phyloP scores from a whole-genome alignment of 1,140 invertebrate species.

The Drosophila navojoa region DNA sequence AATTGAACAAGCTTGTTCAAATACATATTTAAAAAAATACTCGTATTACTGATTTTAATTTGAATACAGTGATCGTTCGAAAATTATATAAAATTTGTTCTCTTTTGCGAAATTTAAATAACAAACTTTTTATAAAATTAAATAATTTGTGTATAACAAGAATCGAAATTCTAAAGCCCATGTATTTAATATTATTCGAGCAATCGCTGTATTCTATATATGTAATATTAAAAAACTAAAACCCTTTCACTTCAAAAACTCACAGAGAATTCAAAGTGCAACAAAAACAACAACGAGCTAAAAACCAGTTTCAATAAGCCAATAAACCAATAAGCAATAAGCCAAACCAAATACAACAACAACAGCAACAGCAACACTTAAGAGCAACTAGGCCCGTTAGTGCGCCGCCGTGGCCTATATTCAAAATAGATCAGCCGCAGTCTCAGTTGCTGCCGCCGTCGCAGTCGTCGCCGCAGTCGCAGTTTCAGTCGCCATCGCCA shows the following conservation, averaged over 20 bases:
- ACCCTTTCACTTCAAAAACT: conserved; percentile 70
- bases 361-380: conserved; percentile 21
- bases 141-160: background rate
- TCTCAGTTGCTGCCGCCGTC: conserved; percentile 39
- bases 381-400: conserved; percentile 69
- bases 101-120: too few relatives aligned
- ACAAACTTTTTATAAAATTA: background rate
- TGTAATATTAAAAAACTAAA: conserved; percentile 42
- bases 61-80: background rate
- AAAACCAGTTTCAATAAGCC: conserved; percentile 64
- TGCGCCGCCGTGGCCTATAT: conserved; percentile 72
- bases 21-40: conserved; percentile 1
- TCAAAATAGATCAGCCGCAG: conserved; percentile 77
- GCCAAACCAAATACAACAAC: conserved; percentile 54
- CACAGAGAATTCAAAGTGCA: conserved; percentile 61
- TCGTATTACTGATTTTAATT: background rate
- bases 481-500: too few relatives aligned
- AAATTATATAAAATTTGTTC: background rate
- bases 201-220: conserved; percentile 1
- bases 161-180: too few relatives aligned
- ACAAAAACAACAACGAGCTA: conserved; percentile 33
- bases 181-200: background rate
- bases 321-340: conserved; percentile 59
- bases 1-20: background rate
- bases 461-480: conserved; percentile 20